These are phyloP conservation scores for Pygocentrus nattereri DNA, from an alignment of 2,797 vertebrate genomes.

Conservation along the genomic window DNA sequence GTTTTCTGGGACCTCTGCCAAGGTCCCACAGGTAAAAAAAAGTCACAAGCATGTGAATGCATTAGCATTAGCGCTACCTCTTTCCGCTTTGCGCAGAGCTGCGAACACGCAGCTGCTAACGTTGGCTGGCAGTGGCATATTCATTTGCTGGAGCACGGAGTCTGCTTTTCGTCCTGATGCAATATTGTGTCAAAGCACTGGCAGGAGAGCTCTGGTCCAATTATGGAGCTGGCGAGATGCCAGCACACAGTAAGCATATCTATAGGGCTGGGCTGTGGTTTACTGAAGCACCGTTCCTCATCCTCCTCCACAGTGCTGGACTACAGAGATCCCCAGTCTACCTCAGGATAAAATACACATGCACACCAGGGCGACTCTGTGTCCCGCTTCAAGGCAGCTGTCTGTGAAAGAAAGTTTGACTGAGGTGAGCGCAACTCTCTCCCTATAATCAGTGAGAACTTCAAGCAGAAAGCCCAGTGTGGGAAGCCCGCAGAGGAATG, in stretches of 20 bases:
- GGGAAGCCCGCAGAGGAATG: constrained; percentile 2
- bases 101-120: constrained; percentile 36
- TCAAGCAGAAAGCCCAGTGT: neutral
- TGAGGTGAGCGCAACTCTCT: neutral
- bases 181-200: constrained; percentile 59
- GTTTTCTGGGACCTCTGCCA: constrained; percentile 27
- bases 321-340: constrained; percentile 52
- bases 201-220: constrained; percentile 49
- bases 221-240: constrained; percentile 46
- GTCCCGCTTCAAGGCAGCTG: neutral
- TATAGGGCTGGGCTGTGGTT: constrained; percentile 17
- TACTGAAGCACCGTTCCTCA: constrained; percentile 16
- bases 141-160: constrained; percentile 50
- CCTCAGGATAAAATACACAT: neutral
- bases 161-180: constrained; percentile 53
- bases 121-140: constrained; percentile 41
- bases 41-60: neutral
- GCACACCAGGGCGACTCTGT: neutral
- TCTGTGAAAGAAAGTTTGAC: neutral
- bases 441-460: constrained; percentile 25
- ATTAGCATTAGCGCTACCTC: constrained; percentile 9
- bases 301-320: constrained; percentile 11
- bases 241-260: constrained; percentile 40
- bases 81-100: neutral
- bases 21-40: constrained; percentile 41